Percentiles rank a stretch among this genome's conserved stretches.
phyloP scores from a whole-genome alignment of 2,888 invertebrate species.

The Geophilus truncorum region DNA sequence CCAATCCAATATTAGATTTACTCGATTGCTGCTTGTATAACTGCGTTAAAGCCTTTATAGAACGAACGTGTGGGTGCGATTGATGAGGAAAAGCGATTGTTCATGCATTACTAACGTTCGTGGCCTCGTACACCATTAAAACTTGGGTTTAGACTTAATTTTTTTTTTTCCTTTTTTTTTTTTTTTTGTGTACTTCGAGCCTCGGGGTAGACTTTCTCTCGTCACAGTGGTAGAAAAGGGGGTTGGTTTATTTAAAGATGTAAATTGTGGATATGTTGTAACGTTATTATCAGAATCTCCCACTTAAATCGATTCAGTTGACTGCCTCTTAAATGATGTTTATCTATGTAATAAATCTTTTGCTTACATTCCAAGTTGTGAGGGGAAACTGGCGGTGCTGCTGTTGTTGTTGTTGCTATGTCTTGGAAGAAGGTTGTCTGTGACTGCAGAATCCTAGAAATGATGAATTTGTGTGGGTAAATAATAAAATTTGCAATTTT shows the following conservation, averaged over 20 bases:
- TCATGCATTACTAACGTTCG: constrained; percentile 13
- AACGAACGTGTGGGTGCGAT: neutral
- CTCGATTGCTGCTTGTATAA: neutral
- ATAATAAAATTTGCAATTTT: too few relatives aligned
- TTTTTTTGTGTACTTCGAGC: neutral
- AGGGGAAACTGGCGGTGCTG: neutral
- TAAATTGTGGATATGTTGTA: neutral
- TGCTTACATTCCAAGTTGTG: constrained; percentile 17
- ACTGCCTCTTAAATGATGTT: constrained; percentile 9
- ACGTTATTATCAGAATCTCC: neutral
- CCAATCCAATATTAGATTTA: neutral
- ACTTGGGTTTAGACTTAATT: too few relatives aligned
- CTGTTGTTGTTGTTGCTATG: neutral
- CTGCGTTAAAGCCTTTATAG: neutral
- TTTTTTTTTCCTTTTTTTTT: neutral
- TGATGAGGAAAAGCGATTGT: neutral
- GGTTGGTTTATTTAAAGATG: neutral
- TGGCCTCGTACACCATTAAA: neutral
- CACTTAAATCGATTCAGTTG: neutral
- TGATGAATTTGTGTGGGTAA: too few relatives aligned
- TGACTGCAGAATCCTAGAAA: neutral
- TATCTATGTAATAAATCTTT: constrained; percentile 19
- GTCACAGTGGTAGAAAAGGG: neutral
- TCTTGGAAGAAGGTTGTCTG: neutral
- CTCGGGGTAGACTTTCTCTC: neutral